phyloP scores from a whole-genome alignment of 2,113 vertebrate species.

The Corynorhinus townsendii region DNA sequence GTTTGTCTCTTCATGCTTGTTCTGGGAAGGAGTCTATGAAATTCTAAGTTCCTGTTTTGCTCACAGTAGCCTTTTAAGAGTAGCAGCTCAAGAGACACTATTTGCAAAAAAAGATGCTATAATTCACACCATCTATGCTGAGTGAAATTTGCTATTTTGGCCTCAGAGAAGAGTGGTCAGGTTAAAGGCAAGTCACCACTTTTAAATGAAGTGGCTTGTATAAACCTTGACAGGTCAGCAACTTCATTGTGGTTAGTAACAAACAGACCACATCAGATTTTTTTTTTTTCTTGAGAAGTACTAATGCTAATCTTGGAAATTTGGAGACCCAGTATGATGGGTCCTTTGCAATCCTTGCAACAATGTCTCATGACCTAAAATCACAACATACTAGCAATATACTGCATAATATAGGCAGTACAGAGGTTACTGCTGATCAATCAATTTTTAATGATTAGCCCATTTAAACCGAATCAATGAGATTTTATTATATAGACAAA shows the following conservation, averaged over 20 bases:
- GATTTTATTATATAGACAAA: neutral
- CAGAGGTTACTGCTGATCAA: neutral
- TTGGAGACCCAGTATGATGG: neutral
- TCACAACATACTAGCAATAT: neutral
- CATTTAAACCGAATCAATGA: neutral
- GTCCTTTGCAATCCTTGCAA: neutral
- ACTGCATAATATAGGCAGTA: neutral
- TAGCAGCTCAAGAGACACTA: neutral
- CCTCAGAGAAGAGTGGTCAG: neutral
- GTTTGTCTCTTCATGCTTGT: neutral
- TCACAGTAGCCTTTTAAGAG: neutral
- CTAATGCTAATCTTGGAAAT: neutral
- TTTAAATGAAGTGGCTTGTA: neutral
- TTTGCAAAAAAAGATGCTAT: neutral
- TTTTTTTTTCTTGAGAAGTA: constrained; percentile 2
- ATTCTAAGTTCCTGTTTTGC: neutral
- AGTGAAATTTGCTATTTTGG: neutral
- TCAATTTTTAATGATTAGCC: neutral
- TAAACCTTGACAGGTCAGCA: neutral
- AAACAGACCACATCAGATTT: neutral
- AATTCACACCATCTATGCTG: neutral
- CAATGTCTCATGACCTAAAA: neutral
- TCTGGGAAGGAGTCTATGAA: neutral
- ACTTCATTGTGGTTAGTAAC: neutral
- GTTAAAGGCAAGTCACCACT: neutral